These are phyloP conservation scores for Hyphantria cunea DNA, from an alignment of 1,140 invertebrate genomes.

Conservation along the genomic window DNA sequence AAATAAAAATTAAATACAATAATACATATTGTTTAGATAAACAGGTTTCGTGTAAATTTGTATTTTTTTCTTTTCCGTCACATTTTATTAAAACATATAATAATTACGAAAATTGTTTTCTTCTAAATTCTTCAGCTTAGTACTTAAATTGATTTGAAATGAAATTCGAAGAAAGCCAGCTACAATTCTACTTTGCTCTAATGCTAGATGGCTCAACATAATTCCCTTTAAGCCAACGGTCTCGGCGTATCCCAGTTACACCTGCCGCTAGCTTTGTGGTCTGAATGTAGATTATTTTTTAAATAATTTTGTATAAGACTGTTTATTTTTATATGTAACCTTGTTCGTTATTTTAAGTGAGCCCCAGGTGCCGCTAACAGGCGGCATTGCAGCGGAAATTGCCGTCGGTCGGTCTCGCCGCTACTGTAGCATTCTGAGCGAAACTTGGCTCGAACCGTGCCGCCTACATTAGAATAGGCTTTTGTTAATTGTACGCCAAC, in stretches of 20 bases:
- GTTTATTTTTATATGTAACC: slow-evolving; percentile 35
- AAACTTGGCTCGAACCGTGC: slow-evolving; percentile 44
- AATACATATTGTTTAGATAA: too few relatives aligned
- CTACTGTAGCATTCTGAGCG: slow-evolving; percentile 17
- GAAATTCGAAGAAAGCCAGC: slow-evolving; percentile 32
- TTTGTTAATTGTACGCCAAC: slow-evolving; percentile 55
- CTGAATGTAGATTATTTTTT: slow-evolving; percentile 26
- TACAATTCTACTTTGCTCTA: slow-evolving; percentile 29
- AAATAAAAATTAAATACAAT: too few relatives aligned
- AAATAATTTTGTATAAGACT: slow-evolving; percentile 28
- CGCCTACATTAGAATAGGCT: slow-evolving; percentile 29
- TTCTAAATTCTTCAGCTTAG: not conserved
- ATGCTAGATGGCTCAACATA: slow-evolving; percentile 36
- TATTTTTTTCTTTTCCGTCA: not conserved
- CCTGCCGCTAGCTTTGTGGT: slow-evolving; percentile 28
- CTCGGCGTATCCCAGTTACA: slow-evolving; percentile 31
- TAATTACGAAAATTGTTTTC: too few relatives aligned
- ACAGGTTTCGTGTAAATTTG: not conserved
- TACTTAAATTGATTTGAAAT: slow-evolving; percentile 29
- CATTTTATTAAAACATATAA: not conserved
- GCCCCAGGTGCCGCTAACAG: slow-evolving; percentile 56
- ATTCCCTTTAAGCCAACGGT: slow-evolving; percentile 38
- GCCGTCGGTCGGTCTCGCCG: slow-evolving; percentile 43
- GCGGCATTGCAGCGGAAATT: slow-evolving; percentile 59
- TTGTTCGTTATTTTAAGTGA: slow-evolving; percentile 53